Conservation (phyloP, 2,888 invertebrate species). For the Yponomeuta plumbellus region DNA sequence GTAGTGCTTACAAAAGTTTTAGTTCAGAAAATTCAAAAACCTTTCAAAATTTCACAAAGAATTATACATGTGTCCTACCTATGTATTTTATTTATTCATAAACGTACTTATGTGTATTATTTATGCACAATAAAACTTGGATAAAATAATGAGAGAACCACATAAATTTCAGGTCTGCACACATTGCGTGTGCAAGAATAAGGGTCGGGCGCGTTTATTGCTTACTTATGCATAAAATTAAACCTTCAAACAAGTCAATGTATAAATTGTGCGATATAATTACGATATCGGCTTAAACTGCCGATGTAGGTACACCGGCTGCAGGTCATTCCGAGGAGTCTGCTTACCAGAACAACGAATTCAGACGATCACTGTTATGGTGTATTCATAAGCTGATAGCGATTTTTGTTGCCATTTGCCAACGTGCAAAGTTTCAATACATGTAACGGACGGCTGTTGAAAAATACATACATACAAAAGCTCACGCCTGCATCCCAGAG, state of each 20-base stretch:
- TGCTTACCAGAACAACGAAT: slow-evolving; percentile 13
- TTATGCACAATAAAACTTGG: too few species aligned
- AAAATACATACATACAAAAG: too few species aligned
- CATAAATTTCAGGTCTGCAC: not conserved
- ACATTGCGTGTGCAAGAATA: not conserved
- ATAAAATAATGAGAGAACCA: too few species aligned
- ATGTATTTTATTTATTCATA: too few species aligned
- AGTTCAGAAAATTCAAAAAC: too few species aligned
- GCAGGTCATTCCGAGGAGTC: slow-evolving; percentile 1
- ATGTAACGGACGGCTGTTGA: too few species aligned
- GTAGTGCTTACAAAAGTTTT: too few species aligned
- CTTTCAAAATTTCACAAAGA: too few species aligned
- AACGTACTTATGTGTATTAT: too few species aligned
- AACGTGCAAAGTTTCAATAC: too few species aligned
- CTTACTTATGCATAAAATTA: not conserved
- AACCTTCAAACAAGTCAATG: not conserved
- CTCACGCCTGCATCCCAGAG: too few species aligned
- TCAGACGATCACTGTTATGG: not conserved
- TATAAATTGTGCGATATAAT: slow-evolving; percentile 11
- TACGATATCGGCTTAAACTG: slow-evolving; percentile 11
- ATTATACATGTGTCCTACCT: too few species aligned
- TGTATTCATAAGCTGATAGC: not conserved
- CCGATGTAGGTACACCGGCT: not conserved
- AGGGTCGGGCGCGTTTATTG: not conserved
- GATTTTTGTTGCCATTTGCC: not conserved